Base-by-base conservation (phyloP, 2,797 vertebrate species). In the Molossus alvarezi region DNA sequence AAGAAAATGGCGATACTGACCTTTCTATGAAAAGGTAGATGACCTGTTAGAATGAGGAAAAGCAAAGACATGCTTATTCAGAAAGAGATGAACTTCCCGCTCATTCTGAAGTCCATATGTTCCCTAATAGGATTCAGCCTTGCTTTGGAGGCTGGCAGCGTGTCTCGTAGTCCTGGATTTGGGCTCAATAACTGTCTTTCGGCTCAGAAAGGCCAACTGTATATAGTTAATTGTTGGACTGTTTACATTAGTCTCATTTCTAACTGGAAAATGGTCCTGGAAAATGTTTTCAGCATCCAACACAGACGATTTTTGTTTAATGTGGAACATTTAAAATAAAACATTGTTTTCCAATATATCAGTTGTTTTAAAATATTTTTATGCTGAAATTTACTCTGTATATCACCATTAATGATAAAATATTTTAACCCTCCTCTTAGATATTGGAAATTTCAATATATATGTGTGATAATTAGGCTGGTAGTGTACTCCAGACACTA, bases 231-330 rank as follows among this genome's bases (percentile, higher is more conserved):
- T 80, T 90, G 25, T 91, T 96, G 96, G 79, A 94, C 55, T 92
- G 18, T 92, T 95, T 91, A 85, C 18, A 67, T 37, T 11, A 71
- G 69, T 90, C 77, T 96, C 73, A 93, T 94, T 95, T 82, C 79
- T 94, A 67, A 86, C 92, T 95, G 85, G 85, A 95, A 93, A 95
- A 65, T 1, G 18, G 45, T 29, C 87, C 55, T 91, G 83, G 60
- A 97, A 95, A 96, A 96, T 89, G 45, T 91, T 95, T 94, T 92
- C 37, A 86, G 27, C 27, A 58, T 82, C 83, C 82, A 94, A 84
- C 53, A 82, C 27, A 79, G 69, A 89, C 48, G 71, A 45, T 45
- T 45, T 45, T 82, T 81, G 95, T 88, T 88, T 81, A 95, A 88
- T 75, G 51, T 58, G 90, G 51, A 88, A 76, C 62, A 94, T 95